Conservation (phyloP, 2,888 invertebrate species). For the Pyrrhosoma nymphula region DNA sequence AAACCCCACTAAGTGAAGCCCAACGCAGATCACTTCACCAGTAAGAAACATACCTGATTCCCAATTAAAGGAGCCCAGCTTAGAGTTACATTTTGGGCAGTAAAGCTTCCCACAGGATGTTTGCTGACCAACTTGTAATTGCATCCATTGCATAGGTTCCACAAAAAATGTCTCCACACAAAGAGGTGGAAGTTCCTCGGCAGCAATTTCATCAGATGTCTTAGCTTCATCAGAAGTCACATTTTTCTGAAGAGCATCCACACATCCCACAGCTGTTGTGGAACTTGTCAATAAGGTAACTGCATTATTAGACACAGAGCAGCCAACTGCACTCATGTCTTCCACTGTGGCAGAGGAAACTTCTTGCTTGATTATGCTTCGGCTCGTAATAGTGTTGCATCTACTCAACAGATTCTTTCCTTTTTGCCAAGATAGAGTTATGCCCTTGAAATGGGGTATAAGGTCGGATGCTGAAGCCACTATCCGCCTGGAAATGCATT, state of each 20-base stretch:
- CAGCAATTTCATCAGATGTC: conserved; percentile 74
- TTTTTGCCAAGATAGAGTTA: conserved; percentile 45
- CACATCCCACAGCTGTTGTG: not conserved
- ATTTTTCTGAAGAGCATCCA: conserved; percentile 46
- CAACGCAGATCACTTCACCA: too few relatives aligned
- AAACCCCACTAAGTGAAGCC: too few relatives aligned
- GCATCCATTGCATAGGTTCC: conserved; percentile 95
- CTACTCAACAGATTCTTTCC: conserved; percentile 73
- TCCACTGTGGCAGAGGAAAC: not conserved
- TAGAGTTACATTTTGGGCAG: conserved; percentile 91
- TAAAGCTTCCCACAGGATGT: conserved; percentile 85
- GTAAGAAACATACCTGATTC: conserved; percentile 83
- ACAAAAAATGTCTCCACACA: conserved; percentile 91
- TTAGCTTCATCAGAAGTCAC: conserved; percentile 73
- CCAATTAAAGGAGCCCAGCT: conserved; percentile 95
- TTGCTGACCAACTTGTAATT: conserved; percentile 83
- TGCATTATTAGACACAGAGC: not conserved
- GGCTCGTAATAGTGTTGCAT: conserved; percentile 60
- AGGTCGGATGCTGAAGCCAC: conserved; percentile 91
- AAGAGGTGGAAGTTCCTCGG: conserved; percentile 75
- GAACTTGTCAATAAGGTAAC: not conserved
- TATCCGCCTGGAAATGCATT: conserved; percentile 80
- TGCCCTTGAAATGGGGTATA: conserved; percentile 82
- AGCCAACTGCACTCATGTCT: not conserved
- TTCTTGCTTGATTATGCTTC: not conserved